These are phyloP conservation scores for Leptoteleia sp. DNA, from an alignment of 1,140 invertebrate species.

Conservation along the genomic window DNA sequence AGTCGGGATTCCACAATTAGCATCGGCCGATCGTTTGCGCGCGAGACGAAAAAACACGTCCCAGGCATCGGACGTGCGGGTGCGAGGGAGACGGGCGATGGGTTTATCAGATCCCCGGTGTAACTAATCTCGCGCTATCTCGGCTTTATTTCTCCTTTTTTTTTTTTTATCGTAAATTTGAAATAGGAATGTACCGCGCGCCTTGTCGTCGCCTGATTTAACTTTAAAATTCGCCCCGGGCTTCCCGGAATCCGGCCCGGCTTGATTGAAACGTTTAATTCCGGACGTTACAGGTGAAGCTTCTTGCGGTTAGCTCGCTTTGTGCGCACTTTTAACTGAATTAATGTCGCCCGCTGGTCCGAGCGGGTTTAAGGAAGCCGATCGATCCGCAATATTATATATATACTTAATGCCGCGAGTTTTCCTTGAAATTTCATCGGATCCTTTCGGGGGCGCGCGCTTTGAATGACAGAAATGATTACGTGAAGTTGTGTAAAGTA, in stretches of 20 bases:
- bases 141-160: slow-evolving; percentile 7
- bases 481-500: no score
- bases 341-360: slow-evolving; percentile 43
- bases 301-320: slow-evolving; percentile 20
- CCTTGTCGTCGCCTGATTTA: slow-evolving; percentile 58
- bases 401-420: no score
- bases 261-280: slow-evolving; percentile 60
- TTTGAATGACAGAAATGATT: no score
- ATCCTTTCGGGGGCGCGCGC: no score
- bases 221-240: slow-evolving; percentile 47
- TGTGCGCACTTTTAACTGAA: slow-evolving; percentile 44
- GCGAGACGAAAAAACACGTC: slow-evolving; percentile 31
- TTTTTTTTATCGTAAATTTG: slow-evolving; percentile 42
- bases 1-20: slow-evolving; percentile 46
- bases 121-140: slow-evolving; percentile 51
- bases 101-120: slow-evolving; percentile 41
- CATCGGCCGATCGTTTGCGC: slow-evolving; percentile 26
- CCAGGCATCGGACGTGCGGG: no score
- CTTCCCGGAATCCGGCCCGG: slow-evolving; percentile 33
- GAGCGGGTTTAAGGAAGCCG: no score
- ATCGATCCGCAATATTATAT: no score
- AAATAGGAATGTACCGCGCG: slow-evolving; percentile 31
- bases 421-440: no score
- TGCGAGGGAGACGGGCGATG: no score
- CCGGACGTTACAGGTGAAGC: slow-evolving; percentile 50